A percentile compares a stretch with the other conserved stretches of the same genome.
These are phyloP conservation scores for Sialis lutaria DNA, from an alignment of 2,888 invertebrate species.

Conservation along the genomic window DNA sequence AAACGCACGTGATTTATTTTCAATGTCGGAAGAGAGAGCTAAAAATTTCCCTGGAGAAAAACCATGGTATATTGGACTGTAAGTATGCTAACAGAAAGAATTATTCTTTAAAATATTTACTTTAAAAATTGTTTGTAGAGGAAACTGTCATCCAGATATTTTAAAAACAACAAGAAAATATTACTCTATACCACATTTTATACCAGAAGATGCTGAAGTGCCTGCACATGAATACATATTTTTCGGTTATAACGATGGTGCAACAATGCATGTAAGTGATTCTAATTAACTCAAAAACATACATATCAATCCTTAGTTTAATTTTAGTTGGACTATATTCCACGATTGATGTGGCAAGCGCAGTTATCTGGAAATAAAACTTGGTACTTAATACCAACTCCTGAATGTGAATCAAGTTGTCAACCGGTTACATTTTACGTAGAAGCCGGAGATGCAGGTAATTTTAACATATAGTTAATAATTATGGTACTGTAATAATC, in stretches of 20 bases:
- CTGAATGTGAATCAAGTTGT: constrained; percentile 71
- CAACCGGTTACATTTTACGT: constrained; percentile 57
- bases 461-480: constrained; percentile 11
- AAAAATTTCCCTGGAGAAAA: constrained; percentile 39
- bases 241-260: constrained; percentile 79
- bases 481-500: background rate
- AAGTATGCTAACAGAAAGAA: constrained; percentile 20
- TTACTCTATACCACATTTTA: constrained; percentile 67
- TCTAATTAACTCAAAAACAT: constrained; percentile 3
- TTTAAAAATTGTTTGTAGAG: constrained; percentile 32
- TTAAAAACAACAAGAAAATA: constrained; percentile 52
- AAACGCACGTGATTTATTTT: constrained; percentile 57
- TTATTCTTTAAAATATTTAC: background rate
- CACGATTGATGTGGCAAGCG: constrained; percentile 86
- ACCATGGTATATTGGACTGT: constrained; percentile 88
- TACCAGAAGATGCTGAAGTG: constrained; percentile 77
- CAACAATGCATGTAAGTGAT: constrained; percentile 68
- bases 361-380: constrained; percentile 73
- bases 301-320: constrained; percentile 3
- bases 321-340: constrained; percentile 73
- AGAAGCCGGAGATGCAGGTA: constrained; percentile 72
- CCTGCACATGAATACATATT: constrained; percentile 82
- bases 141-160: constrained; percentile 74
- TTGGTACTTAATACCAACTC: constrained; percentile 70
- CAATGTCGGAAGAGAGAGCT: constrained; percentile 49